Percentiles rank a stretch among this genome's conserved stretches.
Conservation (phyloP, 2,888 invertebrate species). For the Resseliella maxima region DNA sequence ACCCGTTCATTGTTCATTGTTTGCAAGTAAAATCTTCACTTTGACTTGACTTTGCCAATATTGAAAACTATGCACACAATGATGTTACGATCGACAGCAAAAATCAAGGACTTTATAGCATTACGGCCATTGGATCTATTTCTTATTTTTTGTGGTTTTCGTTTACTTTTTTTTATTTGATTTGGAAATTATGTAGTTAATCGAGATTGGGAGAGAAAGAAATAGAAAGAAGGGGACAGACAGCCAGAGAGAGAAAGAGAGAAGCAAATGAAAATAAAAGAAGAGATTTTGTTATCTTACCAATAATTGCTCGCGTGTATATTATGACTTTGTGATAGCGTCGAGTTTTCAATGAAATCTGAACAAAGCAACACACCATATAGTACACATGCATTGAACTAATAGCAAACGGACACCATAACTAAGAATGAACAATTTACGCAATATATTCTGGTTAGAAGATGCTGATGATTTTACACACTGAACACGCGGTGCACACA, state of each 20-base stretch:
- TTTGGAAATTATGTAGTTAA: neutral
- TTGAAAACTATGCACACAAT: neutral
- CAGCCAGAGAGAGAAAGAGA: too few species aligned
- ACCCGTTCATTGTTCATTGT: conserved; percentile 4
- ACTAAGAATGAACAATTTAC: neutral
- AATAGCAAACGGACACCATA: neutral
- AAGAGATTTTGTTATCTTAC: neutral
- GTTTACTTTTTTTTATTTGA: neutral
- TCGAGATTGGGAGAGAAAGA: too few species aligned
- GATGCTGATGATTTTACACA: conserved; percentile 13
- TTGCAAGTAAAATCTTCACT: conserved; percentile 17
- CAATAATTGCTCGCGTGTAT: neutral
- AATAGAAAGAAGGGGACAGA: too few species aligned
- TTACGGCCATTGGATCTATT: neutral
- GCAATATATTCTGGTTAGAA: conserved; percentile 33
- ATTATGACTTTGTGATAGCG: neutral
- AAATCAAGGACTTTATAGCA: neutral
- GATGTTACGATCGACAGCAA: too few species aligned
- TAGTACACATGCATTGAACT: neutral
- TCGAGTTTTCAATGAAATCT: neutral
- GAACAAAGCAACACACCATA: neutral
- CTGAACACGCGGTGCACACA: neutral
- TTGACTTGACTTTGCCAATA: conserved; percentile 30
- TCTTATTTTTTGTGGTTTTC: neutral
- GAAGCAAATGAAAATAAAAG: neutral